phyloP scores from a whole-genome alignment of 2,113 vertebrate genomes.

The Trinectes maculatus region DNA sequence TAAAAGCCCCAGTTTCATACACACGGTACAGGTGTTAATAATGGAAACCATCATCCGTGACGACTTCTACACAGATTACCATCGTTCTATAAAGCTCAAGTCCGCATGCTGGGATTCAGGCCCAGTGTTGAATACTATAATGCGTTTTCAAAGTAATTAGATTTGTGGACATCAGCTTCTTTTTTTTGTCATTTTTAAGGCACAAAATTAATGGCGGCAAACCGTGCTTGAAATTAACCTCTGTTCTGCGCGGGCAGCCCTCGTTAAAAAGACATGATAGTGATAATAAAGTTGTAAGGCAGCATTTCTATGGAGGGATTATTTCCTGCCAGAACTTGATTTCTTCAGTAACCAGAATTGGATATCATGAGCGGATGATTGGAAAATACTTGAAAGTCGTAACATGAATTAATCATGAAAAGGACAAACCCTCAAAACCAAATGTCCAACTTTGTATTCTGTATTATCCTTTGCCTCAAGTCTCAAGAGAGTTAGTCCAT shows the following conservation, averaged over 20 bases:
- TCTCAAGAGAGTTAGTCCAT: too few relatives aligned
- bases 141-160: constrained; percentile 24
- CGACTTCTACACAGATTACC: constrained; percentile 3
- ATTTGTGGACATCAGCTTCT: constrained; percentile 32
- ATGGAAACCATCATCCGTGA: neutral
- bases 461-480: too few relatives aligned
- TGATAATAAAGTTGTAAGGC: constrained; percentile 20
- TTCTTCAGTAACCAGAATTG: constrained; percentile 27
- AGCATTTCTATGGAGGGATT: constrained; percentile 24
- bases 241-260: constrained; percentile 1
- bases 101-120: constrained; percentile 1
- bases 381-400: neutral
- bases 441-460: neutral
- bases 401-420: neutral
- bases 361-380: constrained; percentile 20
- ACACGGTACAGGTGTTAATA: constrained; percentile 1
- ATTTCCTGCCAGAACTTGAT: constrained; percentile 14
- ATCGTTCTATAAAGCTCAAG: constrained; percentile 6
- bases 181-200: constrained; percentile 33
- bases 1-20: constrained; percentile 28
- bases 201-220: constrained; percentile 23
- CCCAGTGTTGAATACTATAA: constrained; percentile 7
- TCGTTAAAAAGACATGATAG: constrained; percentile 15
- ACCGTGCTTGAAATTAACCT: constrained; percentile 51
- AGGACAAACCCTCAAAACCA: neutral